phyloP scores from a whole-genome alignment of 2,888 invertebrate species.

The Cephus pygmeus region DNA sequence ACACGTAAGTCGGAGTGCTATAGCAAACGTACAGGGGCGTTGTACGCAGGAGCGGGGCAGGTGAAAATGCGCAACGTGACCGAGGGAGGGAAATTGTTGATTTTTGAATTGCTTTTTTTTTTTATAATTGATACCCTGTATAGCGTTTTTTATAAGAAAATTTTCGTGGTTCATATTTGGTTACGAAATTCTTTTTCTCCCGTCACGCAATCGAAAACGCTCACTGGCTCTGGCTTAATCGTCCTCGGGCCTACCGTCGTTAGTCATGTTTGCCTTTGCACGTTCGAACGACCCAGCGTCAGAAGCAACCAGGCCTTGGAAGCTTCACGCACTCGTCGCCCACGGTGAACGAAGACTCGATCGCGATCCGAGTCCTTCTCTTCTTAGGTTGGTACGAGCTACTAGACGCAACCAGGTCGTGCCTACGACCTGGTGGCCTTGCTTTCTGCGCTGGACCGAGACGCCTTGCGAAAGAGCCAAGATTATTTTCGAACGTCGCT shows the following conservation, averaged over 20 bases:
- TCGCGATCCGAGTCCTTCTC: not conserved
- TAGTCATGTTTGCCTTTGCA: not conserved
- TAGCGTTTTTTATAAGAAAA: not conserved
- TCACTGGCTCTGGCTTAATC: not conserved
- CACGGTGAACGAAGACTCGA: not conserved
- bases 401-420: conserved; percentile 41
- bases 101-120: too few species aligned
- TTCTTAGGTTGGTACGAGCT: not conserved
- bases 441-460: conserved; percentile 54
- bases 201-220: not conserved
- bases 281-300: not conserved
- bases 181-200: not conserved
- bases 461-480: conserved; percentile 46
- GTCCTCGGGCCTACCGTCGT: not conserved
- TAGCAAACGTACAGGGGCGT: not conserved
- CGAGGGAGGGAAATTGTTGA: not conserved
- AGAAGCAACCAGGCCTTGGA: not conserved
- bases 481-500: conserved; percentile 41
- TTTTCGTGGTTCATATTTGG: not conserved
- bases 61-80: not conserved
- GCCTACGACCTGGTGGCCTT: conserved; percentile 56
- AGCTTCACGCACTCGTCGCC: not conserved
- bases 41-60: too few species aligned
- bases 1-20: not conserved
- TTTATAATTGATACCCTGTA: not conserved